Evolutionary conservation across 1,140 invertebrate species (phyloP), one percentile per base, ranked within the genome.

Genomic region (Pogonomyrmex californicus): DNA sequence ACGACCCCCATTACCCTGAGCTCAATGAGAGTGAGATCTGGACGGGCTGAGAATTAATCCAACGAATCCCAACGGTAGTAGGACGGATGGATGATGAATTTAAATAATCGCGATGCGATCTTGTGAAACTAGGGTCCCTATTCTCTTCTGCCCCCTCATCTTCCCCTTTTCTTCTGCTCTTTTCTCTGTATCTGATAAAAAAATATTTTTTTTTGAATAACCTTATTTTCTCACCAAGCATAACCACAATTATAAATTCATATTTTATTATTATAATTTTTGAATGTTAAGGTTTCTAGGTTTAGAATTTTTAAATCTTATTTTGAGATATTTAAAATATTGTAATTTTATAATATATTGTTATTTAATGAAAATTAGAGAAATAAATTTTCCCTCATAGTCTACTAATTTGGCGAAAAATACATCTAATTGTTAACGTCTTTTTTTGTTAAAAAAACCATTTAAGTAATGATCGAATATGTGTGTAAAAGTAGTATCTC

Each of bases 1-100:
- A 91, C 86, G 89, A 91, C 89, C 89, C 89, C 89, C 83, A 86
- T 90, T 90, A 88, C 81, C 89, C 75, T 68, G 68, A 90, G 63
- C 62, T 77, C 68, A 82, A 86, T 60, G 85, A 87, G 75, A 81
- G 75, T 63, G 86, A 86, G 87, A 90, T 90, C 79, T 87, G 78
- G 86, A 89, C 88, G 63, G 76, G 66, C 54, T 56, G 86, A 87
- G 89, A 79, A 90, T 81, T 87, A 87, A 88, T 90, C 78, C 76
- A 63, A 83, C 62, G 58, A 83, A 47, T 83, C 68, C 54, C 68
- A 75, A 75, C 79, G 79, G 79, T 68, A 49, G 47, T 65, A 38
- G 63, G 68, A 82, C 68, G 68, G 79, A 81, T 66, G 62, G 62
- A 71, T 73, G 79, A 83, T 83, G 79, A 83, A 83, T 83, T 83